A percentile compares a stretch with the other conserved stretches of the same genome.
phyloP scores from a whole-genome alignment of 2,888 invertebrate species.

The Troides aeacus region DNA sequence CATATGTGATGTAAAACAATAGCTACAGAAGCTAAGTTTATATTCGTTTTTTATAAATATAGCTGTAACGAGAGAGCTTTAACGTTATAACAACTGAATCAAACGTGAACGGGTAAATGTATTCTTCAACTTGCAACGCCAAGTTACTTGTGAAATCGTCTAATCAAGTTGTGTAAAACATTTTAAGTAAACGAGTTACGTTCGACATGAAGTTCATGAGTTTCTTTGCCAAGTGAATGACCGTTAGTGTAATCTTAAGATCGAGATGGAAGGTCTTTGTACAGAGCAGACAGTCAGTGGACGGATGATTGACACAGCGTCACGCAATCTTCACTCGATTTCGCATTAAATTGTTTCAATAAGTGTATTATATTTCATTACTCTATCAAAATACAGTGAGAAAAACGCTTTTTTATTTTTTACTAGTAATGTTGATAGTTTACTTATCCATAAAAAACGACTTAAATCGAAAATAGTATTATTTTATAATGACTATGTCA shows the following conservation, averaged over 20 bases:
- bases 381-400: not conserved
- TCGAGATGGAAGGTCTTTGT: conserved; percentile 20
- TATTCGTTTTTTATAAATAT: not conserved
- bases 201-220: conserved; percentile 8
- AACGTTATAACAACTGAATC: no score
- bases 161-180: not conserved
- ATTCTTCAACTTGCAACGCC: not conserved
- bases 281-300: conserved; percentile 41
- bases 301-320: conserved; percentile 44
- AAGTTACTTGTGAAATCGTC: not conserved
- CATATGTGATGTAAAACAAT: not conserved
- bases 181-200: not conserved
- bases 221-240: conserved; percentile 14
- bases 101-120: no score
- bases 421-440: not conserved
- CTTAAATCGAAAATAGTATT: no score
- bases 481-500: no score
- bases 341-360: conserved; percentile 1
- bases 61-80: no score
- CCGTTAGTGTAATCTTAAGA: conserved; percentile 10
- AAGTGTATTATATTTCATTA: not conserved
- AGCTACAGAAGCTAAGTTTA: not conserved
- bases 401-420: not conserved
- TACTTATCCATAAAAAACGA: not conserved
- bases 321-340: conserved; percentile 46